These are phyloP conservation scores for Discoglossus pictus DNA, from an alignment of 2,797 vertebrate genomes.

Conservation along the genomic window DNA sequence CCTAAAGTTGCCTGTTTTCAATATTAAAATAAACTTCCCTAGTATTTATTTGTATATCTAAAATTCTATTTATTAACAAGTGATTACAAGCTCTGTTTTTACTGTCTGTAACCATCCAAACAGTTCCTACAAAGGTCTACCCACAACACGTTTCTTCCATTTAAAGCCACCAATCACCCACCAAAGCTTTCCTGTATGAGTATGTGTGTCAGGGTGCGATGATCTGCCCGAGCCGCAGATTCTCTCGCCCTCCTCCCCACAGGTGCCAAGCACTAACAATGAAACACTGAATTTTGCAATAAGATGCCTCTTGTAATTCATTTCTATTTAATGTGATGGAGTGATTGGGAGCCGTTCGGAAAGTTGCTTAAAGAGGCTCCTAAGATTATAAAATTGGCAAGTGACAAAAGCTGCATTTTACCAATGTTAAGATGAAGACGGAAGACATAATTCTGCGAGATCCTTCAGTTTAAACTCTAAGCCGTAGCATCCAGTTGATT, in stretches of 20 bases:
- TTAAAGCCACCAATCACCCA: too few relatives aligned
- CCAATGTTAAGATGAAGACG: slow-evolving; percentile 24
- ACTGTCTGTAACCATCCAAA: too few relatives aligned
- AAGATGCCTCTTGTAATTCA: slow-evolving; percentile 16
- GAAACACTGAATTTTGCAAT: not conserved
- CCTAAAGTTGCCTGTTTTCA: too few relatives aligned
- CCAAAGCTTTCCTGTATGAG: too few relatives aligned
- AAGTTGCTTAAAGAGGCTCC: slow-evolving; percentile 14
- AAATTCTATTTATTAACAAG: too few relatives aligned
- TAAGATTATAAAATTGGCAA: slow-evolving; percentile 34
- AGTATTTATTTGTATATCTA: too few relatives aligned
- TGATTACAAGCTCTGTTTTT: too few relatives aligned
- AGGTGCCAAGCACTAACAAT: slow-evolving; percentile 16
- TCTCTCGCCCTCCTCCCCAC: slow-evolving; percentile 8
- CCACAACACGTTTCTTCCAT: too few relatives aligned
- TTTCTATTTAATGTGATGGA: slow-evolving; percentile 23
- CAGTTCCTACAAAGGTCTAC: too few relatives aligned
- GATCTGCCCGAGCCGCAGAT: too few relatives aligned
- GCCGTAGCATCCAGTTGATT: slow-evolving; percentile 33
- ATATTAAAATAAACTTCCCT: too few relatives aligned
- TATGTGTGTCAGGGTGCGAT: too few relatives aligned
- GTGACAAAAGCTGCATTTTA: slow-evolving; percentile 33
- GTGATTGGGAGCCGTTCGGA: not conserved
- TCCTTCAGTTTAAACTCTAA: slow-evolving; percentile 33
- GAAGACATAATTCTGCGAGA: slow-evolving; percentile 35